phyloP scores from a whole-genome alignment of 2,797 vertebrate genomes.

The Antrozous pallidus region DNA sequence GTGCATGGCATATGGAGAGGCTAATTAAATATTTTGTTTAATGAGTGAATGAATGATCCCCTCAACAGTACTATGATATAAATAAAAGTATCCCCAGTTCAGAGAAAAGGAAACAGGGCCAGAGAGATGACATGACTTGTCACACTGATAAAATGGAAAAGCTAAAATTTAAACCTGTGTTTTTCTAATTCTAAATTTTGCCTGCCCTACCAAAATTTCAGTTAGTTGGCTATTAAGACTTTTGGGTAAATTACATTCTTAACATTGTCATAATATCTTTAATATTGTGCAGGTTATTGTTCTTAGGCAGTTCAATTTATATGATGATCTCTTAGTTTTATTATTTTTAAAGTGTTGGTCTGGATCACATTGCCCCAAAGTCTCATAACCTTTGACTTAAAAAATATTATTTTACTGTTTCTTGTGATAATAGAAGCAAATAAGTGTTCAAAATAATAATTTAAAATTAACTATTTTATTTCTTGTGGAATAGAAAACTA shows the following conservation, averaged over 20 bases:
- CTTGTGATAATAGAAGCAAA: neutral
- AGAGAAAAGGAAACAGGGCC: neutral
- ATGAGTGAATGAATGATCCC: neutral
- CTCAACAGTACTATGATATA: neutral
- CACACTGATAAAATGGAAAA: neutral
- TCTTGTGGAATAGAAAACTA: constrained; percentile 5
- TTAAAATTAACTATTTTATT: neutral
- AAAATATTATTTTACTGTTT: neutral
- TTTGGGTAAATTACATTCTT: neutral
- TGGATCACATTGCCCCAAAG: neutral
- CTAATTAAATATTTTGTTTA: neutral
- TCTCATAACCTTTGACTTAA: neutral
- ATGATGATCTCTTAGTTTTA: neutral
- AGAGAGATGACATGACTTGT: neutral
- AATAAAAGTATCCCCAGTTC: neutral
- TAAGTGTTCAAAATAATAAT: neutral
- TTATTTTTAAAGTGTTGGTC: neutral
- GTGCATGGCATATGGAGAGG: neutral
- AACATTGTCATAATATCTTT: neutral
- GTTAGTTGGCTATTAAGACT: neutral
- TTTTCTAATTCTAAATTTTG: neutral
- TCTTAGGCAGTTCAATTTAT: neutral
- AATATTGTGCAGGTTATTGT: neutral
- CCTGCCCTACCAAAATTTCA: neutral
- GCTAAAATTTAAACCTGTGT: neutral